A percentile compares a stretch with the other conserved stretches of the same genome.
These are phyloP conservation scores for Accipiter virgatus DNA, from an alignment of 2,113 vertebrate species.

Conservation along the genomic window DNA sequence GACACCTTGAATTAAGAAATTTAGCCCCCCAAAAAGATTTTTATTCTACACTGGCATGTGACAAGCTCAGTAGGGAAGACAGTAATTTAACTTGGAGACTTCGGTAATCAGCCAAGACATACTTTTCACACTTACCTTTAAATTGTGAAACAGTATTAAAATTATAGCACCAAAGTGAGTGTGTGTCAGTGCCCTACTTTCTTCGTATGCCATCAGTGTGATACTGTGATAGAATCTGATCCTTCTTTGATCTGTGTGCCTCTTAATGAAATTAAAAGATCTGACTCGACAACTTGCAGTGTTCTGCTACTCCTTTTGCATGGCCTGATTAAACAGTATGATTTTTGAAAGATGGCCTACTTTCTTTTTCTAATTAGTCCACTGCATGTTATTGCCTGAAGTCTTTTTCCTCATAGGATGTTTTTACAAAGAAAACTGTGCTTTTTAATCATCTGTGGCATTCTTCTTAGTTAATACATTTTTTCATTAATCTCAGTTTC, in stretches of 20 bases:
- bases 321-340: constrained; percentile 8
- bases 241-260: background rate
- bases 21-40: rapidly evolving
- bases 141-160: background rate
- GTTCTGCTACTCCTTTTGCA: background rate
- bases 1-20: background rate
- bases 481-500: background rate
- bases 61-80: background rate
- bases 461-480: background rate
- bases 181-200: background rate
- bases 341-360: constrained; percentile 11
- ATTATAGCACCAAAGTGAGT: background rate
- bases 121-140: background rate
- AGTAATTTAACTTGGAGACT: background rate
- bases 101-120: background rate
- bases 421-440: background rate
- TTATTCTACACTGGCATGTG: background rate
- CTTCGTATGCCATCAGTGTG: background rate
- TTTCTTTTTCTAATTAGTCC: constrained; percentile 36
- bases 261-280: constrained; percentile 4
- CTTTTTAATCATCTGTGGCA: background rate
- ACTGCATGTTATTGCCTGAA: background rate
- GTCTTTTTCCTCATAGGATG: background rate
- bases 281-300: background rate
- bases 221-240: background rate